Conservation (phyloP, 92 coral and sea anemone genomes). For the Epizoanthus scotinus region DNA sequence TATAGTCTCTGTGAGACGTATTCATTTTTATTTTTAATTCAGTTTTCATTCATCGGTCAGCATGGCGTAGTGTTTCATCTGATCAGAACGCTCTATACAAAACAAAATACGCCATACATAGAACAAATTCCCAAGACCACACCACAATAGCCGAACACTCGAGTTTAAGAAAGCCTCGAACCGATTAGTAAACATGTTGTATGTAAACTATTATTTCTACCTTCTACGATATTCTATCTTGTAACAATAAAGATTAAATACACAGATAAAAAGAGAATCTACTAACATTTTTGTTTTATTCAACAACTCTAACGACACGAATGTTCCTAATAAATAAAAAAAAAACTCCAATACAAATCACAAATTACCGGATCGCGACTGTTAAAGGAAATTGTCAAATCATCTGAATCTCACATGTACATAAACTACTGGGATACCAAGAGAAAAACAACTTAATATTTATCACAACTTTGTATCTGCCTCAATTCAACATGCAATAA, state of each 20-base stretch:
- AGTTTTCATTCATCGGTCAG: background rate
- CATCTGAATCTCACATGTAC: background rate
- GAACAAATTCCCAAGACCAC: too few relatives aligned
- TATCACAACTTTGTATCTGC: conserved; percentile 23
- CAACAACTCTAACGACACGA: conserved; percentile 1
- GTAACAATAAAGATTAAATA: conserved; percentile 37
- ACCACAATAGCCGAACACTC: background rate
- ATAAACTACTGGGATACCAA: conserved; percentile 13
- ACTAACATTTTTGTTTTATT: background rate
- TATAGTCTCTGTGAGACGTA: background rate
- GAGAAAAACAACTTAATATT: conserved; percentile 4
- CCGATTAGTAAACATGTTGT: background rate
- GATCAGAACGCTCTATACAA: background rate
- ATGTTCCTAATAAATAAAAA: background rate
- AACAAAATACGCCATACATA: background rate
- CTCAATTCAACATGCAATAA: conserved; percentile 6
- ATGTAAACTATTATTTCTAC: background rate
- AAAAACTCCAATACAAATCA: background rate
- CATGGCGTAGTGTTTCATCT: background rate
- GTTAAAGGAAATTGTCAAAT: background rate
- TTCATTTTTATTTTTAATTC: background rate
- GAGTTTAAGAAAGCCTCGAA: background rate
- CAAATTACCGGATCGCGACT: conserved; percentile 22
- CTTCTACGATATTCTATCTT: conserved; percentile 12
- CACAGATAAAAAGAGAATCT: conserved; percentile 18